phyloP scores from a whole-genome alignment of 2,888 invertebrate species.

The Apamea anceps region DNA sequence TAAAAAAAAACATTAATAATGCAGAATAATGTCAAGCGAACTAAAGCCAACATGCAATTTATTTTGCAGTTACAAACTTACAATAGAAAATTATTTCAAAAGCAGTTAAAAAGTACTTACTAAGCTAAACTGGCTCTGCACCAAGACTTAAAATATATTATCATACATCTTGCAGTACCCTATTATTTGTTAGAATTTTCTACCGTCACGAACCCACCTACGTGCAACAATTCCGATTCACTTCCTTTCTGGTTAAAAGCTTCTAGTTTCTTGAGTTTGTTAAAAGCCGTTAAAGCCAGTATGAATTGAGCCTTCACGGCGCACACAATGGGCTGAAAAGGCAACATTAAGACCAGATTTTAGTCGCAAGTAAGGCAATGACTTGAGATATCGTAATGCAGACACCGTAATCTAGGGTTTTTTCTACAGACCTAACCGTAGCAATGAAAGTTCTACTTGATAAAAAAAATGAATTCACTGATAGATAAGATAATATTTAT shows the following conservation, averaged over 20 bases:
- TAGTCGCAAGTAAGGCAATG: constrained; percentile 83
- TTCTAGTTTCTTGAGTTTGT: constrained; percentile 83
- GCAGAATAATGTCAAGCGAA: constrained; percentile 15
- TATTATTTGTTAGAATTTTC: constrained; percentile 46
- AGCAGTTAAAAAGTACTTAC: constrained; percentile 30
- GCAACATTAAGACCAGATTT: constrained; percentile 85
- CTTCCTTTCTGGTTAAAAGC: constrained; percentile 82
- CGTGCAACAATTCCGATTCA: constrained; percentile 78
- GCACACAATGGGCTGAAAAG: constrained; percentile 83
- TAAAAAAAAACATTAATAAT: not conserved
- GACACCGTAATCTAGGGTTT: constrained; percentile 55
- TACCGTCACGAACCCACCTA: constrained; percentile 57
- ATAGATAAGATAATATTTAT: no score
- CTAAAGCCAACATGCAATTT: constrained; percentile 16
- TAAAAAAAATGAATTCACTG: not conserved
- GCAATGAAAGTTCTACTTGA: not conserved
- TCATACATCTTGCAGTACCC: constrained; percentile 40
- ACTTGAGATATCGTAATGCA: constrained; percentile 77
- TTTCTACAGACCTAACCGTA: constrained; percentile 34
- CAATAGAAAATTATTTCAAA: constrained; percentile 21
- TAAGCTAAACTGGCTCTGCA: constrained; percentile 17
- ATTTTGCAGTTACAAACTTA: constrained; percentile 7
- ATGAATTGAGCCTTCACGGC: constrained; percentile 80
- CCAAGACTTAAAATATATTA: constrained; percentile 33
- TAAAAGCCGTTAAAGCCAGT: constrained; percentile 82